Conservation (phyloP, 2,797 vertebrate species). For the Xiphorhynchus erythropygius region DNA sequence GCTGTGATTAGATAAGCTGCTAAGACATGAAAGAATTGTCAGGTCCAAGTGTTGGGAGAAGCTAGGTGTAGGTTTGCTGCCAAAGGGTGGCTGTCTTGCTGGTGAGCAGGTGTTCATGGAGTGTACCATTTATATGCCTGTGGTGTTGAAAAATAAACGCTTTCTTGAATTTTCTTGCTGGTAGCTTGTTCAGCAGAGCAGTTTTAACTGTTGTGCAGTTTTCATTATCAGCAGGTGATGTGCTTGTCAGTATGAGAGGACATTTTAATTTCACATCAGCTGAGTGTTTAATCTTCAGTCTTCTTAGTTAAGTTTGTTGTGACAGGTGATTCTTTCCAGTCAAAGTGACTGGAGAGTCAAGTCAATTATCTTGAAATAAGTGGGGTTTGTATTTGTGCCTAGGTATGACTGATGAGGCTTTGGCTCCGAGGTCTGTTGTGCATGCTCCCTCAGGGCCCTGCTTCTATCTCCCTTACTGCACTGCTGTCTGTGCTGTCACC, state of each 20-base stretch:
- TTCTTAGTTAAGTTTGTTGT: constrained; percentile 16
- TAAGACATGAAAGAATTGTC: not conserved
- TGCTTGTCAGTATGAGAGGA: not conserved
- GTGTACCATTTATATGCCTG: not conserved
- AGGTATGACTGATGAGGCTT: not conserved
- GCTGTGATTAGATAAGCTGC: not conserved
- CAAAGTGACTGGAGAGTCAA: not conserved
- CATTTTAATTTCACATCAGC: constrained; percentile 15
- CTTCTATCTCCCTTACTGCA: not conserved
- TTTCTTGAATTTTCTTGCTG: not conserved
- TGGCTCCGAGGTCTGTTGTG: not conserved
- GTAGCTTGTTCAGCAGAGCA: not conserved
- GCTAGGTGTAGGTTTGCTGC: not conserved
- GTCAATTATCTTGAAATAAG: not conserved
- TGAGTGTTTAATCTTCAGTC: not conserved
- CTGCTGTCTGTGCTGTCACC: not conserved
- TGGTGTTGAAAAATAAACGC: not conserved
- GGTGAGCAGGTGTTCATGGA: not conserved
- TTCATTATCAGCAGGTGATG: not conserved
- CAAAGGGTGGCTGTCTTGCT: not conserved
- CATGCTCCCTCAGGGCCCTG: not conserved
- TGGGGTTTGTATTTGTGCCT: not conserved
- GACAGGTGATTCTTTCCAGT: constrained; percentile 26
- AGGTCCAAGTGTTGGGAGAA: not conserved
- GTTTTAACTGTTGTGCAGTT: not conserved